Evolutionary conservation across 1,140 invertebrate species (phyloP), one percentile per base, ranked within the genome.

Genomic region (Microplitis demolitor): DNA sequence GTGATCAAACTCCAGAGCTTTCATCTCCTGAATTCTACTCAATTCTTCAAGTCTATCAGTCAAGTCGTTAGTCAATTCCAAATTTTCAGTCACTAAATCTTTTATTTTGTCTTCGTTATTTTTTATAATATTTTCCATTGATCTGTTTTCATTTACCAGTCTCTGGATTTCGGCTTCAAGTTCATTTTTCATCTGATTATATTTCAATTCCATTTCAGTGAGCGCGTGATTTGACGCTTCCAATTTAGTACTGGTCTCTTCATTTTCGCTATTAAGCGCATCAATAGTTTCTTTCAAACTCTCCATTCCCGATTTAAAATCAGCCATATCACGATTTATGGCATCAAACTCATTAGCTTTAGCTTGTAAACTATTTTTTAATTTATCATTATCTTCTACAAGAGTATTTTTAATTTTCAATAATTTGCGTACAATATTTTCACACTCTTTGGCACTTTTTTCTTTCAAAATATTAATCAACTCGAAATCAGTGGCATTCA

Each of bases 181-280:
- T 4, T 50, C 37, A 14, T 50, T 11, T 16, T 16, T 24, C 14
- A 45, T 37, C 34, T 16, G 37, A 5, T 64, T 50, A 24, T 64
- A 35, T 64, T 64, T 34, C 9, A 64, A 50, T 16, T 35, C 34
- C 6, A 35, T 45, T n/a, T 39, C 60, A 16, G 9, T 35, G n/a
- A 9, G 54, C 45, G 54, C 66, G 13, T 56, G 6, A 5, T 45
- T 45, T 8, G 39, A 45, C 6, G 39, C 39, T 45, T 45, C 74
- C 8, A 86, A 74, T 76, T 82, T 80, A 1, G 56, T 78, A 8
- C 79, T 74, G 37, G 84, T 71, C 4, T 83, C 81, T 11, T 74
- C 76, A 74, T 87, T 87, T 67, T 87, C 85, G 3, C 70, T 80
- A 2, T 76, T 85, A 4, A 87, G 72, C 9, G 77, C 33, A 63